A percentile compares a stretch with the other conserved stretches of the same genome.
phyloP scores from a whole-genome alignment of 2,888 invertebrate species.

The Serrognathus titanus region DNA sequence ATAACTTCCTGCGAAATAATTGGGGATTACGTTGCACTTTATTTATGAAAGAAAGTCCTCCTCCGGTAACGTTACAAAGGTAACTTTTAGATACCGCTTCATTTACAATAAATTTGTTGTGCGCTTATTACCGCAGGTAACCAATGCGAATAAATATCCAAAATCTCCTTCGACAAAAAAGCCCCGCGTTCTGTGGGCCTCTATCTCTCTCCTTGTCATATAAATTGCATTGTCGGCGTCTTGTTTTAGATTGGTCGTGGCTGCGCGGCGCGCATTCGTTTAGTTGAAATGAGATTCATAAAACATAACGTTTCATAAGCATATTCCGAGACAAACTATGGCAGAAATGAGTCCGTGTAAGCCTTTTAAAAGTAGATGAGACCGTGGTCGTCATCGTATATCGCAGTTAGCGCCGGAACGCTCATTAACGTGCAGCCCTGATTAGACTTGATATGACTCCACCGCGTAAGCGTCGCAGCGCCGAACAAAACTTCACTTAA shows the following conservation, averaged over 20 bases:
- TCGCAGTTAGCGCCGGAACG: constrained; percentile 30
- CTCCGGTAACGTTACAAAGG: constrained; percentile 17
- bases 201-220: not conserved
- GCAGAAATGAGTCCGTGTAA: constrained; percentile 29
- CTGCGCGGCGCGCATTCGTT: not conserved
- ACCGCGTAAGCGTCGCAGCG: constrained; percentile 8
- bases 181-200: not conserved
- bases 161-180: constrained; percentile 10
- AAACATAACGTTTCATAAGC: constrained; percentile 39
- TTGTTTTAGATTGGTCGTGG: not conserved
- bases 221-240: not conserved
- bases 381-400: constrained; percentile 30
- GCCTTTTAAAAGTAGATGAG: constrained; percentile 29
- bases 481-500: constrained; percentile 27
- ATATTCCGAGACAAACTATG: constrained; percentile 33
- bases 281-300: constrained; percentile 21
- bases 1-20: constrained; percentile 2
- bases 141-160: constrained; percentile 16
- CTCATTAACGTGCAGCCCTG: constrained; percentile 36
- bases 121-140: constrained; percentile 18
- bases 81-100: constrained; percentile 27
- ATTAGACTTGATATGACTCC: constrained; percentile 26
- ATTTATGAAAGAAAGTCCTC: constrained; percentile 16
- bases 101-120: constrained; percentile 27
- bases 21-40: constrained; percentile 20